A percentile compares a stretch with the other conserved stretches of the same genome.
Evolutionary conservation across 2,113 vertebrate genomes (phyloP).

Genomic region (Zosterops hypoxanthus): DNA sequence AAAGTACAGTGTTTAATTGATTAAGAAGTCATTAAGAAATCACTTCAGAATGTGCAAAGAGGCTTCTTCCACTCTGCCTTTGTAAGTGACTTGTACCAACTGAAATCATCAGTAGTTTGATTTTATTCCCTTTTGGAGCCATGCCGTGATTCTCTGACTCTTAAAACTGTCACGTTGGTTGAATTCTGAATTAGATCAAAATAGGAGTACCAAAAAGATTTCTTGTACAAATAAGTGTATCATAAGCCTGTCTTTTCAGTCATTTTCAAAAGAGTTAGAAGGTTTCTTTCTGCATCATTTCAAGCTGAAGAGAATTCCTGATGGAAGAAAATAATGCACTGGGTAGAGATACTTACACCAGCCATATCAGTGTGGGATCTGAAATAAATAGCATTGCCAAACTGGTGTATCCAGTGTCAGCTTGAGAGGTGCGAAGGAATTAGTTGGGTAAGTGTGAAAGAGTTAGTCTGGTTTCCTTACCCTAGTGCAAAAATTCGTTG

Average conservation of each 20-base stretch:
- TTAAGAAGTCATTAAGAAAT: slow-evolving; percentile 23
- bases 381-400: neutral
- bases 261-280: neutral
- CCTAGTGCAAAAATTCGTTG: neutral
- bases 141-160: neutral
- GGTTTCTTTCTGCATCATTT: neutral
- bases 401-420: neutral
- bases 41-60: slow-evolving; percentile 2
- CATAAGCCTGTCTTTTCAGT: neutral
- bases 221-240: neutral
- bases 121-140: neutral
- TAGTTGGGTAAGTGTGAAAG: neutral
- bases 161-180: neutral
- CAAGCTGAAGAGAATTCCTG: neutral
- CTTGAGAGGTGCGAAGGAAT: neutral
- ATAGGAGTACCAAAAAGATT: neutral
- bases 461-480: neutral
- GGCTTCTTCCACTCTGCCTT: neutral
- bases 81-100: neutral
- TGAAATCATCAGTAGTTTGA: neutral
- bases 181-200: neutral
- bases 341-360: neutral
- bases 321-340: neutral
- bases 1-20: slow-evolving; percentile 20
- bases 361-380: neutral